Percentiles rank a stretch among this genome's conserved stretches.
These are phyloP conservation scores for Holacanthus passer DNA, from an alignment of 2,113 vertebrate genomes.

Conservation along the genomic window DNA sequence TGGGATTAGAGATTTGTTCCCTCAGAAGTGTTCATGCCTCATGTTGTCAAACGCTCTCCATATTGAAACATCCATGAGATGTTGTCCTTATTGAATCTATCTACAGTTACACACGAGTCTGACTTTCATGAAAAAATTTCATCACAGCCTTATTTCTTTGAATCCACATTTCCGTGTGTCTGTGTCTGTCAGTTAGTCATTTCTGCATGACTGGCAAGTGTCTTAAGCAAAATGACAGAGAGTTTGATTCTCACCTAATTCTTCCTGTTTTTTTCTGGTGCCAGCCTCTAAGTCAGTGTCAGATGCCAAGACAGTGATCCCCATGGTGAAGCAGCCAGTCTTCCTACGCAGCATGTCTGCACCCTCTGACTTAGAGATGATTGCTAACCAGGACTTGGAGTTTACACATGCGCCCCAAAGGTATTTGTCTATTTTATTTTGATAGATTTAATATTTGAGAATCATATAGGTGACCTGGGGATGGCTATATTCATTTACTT, in stretches of 20 bases:
- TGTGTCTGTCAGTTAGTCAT: neutral
- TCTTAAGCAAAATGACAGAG: neutral
- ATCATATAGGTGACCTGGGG: neutral
- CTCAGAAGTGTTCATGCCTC: too few relatives aligned
- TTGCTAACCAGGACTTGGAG: slow-evolving; percentile 95
- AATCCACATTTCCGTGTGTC: neutral
- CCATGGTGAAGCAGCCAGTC: slow-evolving; percentile 92
- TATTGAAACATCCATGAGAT: slow-evolving; percentile 9
- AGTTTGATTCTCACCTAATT: neutral
- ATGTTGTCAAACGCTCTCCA: too few relatives aligned
- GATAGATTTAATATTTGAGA: neutral
- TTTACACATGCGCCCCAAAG: slow-evolving; percentile 93
- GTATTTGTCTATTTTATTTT: slow-evolving; percentile 72
- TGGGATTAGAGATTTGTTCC: slow-evolving; percentile 5
- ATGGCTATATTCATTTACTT: neutral
- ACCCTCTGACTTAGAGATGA: slow-evolving; percentile 98
- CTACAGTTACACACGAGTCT: neutral
- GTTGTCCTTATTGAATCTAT: neutral
- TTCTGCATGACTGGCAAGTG: neutral
- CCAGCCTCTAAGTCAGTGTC: slow-evolving; percentile 95
- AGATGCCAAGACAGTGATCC: slow-evolving; percentile 91
- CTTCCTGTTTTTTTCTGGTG: neutral
- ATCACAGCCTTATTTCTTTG: neutral
- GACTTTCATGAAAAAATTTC: neutral
- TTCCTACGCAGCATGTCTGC: slow-evolving; percentile 99